Percentiles rank a stretch among this genome's conserved stretches.
Evolutionary conservation across 2,888 invertebrate species (phyloP).

Genomic region (Trichopoda pennipes): DNA sequence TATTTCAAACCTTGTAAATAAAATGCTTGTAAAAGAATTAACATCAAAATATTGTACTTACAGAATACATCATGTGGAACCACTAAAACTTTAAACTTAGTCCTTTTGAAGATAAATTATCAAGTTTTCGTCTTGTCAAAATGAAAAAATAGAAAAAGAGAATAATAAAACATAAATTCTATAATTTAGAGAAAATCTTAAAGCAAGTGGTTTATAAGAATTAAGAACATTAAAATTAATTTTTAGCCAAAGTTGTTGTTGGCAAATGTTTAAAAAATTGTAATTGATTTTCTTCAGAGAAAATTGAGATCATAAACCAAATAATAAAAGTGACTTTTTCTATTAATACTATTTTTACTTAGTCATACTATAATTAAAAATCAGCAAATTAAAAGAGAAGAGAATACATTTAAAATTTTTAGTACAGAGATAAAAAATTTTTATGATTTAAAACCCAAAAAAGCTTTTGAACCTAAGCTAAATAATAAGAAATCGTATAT

Average conservation of each 20-base stretch:
- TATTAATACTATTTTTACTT: too few relatives aligned
- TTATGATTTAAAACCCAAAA: too few relatives aligned
- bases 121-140: conserved; percentile 23
- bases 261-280: background rate
- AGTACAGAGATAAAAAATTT: too few relatives aligned
- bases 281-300: background rate
- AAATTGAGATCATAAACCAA: background rate
- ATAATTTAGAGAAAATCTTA: conserved; percentile 1
- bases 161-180: conserved; percentile 7
- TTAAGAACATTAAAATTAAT: background rate
- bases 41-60: conserved; percentile 56
- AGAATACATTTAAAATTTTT: too few relatives aligned
- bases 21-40: conserved; percentile 52
- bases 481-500: too few relatives aligned
- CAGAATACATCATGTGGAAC: conserved; percentile 61
- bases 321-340: too few relatives aligned
- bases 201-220: background rate
- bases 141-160: background rate
- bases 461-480: too few relatives aligned
- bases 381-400: too few relatives aligned
- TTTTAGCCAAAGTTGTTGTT: background rate
- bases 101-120: conserved; percentile 57
- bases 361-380: too few relatives aligned
- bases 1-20: conserved; percentile 35
- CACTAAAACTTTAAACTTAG: conserved; percentile 55